Evolutionary conservation across 2,113 vertebrate genomes (phyloP), one percentile per base, ranked within the genome.

Genomic region (Vidua macroura): DNA sequence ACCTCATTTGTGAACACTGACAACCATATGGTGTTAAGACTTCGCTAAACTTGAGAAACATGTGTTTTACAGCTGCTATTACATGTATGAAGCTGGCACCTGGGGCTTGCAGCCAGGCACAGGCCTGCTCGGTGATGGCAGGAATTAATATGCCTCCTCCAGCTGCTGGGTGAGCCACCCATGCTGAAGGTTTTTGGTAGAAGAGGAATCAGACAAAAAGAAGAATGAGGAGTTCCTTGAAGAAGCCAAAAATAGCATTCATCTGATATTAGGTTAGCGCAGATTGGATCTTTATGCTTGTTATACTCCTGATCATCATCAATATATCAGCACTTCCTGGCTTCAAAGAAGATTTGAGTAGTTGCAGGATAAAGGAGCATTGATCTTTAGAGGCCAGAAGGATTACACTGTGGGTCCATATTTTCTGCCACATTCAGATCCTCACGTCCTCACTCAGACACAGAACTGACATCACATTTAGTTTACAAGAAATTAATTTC

Each of bases 121-220:
- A 0, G 33, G 19, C 28, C 17, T 48, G 20, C 16, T 9, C 4
- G 0, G 10, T 24, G 31, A 30, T 5, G 4, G 20, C 15, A 5
- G 20, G 17, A 83, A 63, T 17, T 21, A 62, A 63, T 8, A 9
- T 20, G 9, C 20, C 20, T 53, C 10, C 13, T 91, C 46, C 31
- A 53, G 28, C 17, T 35, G 41, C n/a, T 0, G 0, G 7, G 15
- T 23, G 15, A 74, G 46, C 16, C n/a, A 64, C 6, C 16, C 0
- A 0, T 15, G 5, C 3, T 8, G 24, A 33, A 85, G 7, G 6
- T 0, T 67, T 91, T 68, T 46, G 20, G 8, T 27, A 9, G 9
- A 66, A 77, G 25, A 87, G 3, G 8, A 27, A 21, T n/a, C 9
- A 43, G 60, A 7, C 10, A 46, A 62, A 43, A 82, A 78, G 11